phyloP scores from a whole-genome alignment of 2,888 invertebrate genomes.

The Anticlea derivata region DNA sequence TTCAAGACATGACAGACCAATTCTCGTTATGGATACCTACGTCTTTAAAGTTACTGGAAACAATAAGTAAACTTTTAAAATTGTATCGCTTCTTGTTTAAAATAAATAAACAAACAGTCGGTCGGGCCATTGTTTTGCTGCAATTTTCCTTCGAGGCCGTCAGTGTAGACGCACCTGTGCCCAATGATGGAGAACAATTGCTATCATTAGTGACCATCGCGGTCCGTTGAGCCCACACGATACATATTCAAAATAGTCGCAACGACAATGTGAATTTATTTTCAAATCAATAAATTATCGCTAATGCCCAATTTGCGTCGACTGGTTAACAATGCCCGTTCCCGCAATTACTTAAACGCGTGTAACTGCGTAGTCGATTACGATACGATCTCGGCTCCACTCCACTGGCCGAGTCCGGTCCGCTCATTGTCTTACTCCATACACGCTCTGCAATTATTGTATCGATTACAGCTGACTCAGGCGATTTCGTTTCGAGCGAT shows the following conservation, averaged over 20 bases:
- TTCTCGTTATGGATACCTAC: not conserved
- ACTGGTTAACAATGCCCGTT: conserved; percentile 80
- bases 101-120: conserved; percentile 9
- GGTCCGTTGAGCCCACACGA: conserved; percentile 64
- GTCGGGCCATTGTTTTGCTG: conserved; percentile 27
- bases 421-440: conserved; percentile 77
- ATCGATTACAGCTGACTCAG: conserved; percentile 79
- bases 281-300: conserved; percentile 81
- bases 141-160: conserved; percentile 41
- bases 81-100: conserved; percentile 19
- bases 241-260: conserved; percentile 77
- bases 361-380: conserved; percentile 71
- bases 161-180: conserved; percentile 64
- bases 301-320: conserved; percentile 83
- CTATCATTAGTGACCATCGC: conserved; percentile 76
- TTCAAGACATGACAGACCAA: not conserved
- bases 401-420: conserved; percentile 54
- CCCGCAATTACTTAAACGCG: conserved; percentile 83
- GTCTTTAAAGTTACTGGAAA: not conserved
- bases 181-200: conserved; percentile 80
- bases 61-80: not conserved
- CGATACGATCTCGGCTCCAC: conserved; percentile 74
- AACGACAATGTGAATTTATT: conserved; percentile 77
- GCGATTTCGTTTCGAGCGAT: conserved; percentile 66
- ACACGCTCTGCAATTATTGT: conserved; percentile 77